Evolutionary conservation across 2,888 invertebrate genomes (phyloP).

Genomic region (Melinopterus prodromus): DNA sequence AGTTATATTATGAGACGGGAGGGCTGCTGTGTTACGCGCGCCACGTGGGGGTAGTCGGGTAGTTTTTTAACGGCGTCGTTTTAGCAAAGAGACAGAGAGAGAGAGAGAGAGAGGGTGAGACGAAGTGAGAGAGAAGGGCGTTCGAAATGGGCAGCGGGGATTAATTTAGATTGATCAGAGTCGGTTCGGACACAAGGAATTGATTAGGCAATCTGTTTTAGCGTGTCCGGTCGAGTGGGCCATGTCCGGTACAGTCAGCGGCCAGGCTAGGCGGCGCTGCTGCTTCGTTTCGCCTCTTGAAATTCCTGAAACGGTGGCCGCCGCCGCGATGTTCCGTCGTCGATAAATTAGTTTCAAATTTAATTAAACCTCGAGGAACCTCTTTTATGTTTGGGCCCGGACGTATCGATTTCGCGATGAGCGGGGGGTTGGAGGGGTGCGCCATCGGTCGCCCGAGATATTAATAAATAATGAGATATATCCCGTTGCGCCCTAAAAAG

Average conservation of each 20-base stretch:
- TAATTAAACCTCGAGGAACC: constrained; percentile 44
- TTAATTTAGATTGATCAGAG: constrained; percentile 64
- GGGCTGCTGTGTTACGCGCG: constrained; percentile 13
- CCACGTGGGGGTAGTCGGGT: not conserved
- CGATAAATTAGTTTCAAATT: constrained; percentile 49
- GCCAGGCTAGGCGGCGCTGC: not conserved
- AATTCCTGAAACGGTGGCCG: constrained; percentile 26
- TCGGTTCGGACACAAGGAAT: constrained; percentile 62
- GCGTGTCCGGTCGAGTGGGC: constrained; percentile 62
- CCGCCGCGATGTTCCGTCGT: constrained; percentile 24
- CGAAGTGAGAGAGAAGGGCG: constrained; percentile 41
- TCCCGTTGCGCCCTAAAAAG: constrained; percentile 19
- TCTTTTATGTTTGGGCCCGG: constrained; percentile 29
- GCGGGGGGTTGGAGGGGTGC: not conserved
- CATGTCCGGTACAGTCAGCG: constrained; percentile 55
- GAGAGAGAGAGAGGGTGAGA: constrained; percentile 40
- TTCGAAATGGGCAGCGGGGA: constrained; percentile 57
- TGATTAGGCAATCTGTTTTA: constrained; percentile 64
- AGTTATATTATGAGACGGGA: constrained; percentile 28
- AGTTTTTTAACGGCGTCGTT: constrained; percentile 58
- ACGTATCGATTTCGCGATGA: constrained; percentile 24
- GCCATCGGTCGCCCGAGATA: constrained; percentile 19
- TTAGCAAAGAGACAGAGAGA: constrained; percentile 48
- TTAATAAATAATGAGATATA: constrained; percentile 34
- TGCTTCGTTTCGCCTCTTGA: constrained; percentile 33